Evolutionary conservation across 2,888 invertebrate genomes (phyloP), one percentile per base, ranked within the genome.

Genomic region (Gonocerus acuteangulatus): DNA sequence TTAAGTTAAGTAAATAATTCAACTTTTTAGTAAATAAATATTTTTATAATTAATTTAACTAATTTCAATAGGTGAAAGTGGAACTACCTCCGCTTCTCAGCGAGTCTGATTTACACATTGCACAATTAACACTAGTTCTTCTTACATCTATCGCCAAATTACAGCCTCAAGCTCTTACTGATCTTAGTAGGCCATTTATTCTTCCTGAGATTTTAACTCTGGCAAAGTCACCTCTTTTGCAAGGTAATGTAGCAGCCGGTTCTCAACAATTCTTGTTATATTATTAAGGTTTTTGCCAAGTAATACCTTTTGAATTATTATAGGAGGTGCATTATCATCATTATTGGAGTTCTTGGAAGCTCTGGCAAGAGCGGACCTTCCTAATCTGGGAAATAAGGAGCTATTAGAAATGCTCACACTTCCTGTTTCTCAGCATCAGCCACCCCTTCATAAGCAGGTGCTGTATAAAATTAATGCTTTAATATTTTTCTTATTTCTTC

Each of bases 101-200:
- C 70, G 99, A 99, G 76, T 83, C 89, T 45, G 99, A 99, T 78
- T 79, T 99, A 65, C 95, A 97, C 75, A 94, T 99, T 69, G 94
- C 96, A 49, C 96, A 96, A 77, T 82, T 90, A 70, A 90, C 92
- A 21, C 78, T 95, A 63, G 83, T 85, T 59, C 78, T 94, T 56
- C 79, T 95, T 59, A 90, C 90, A 65, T 86, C 89, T 57, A 86
- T 91, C 42, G 90, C 90, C 56, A 79, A 82, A 65, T 79, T 85
- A 47, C 87, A 90, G 72, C 87, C 90, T 7, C 80, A 83, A 67
- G 89, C 92, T 49, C 77, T 93, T 68, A 82, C 85, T 61, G 80
- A 83, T 66, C 83, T 89, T 23, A 82, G 84, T 59, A 79, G 82
- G 16, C 82, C 82, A 62, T 82, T 84, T 60, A 89, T 92, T 72